phyloP scores from a whole-genome alignment of 2,113 vertebrate species.

The Turnix velox region DNA sequence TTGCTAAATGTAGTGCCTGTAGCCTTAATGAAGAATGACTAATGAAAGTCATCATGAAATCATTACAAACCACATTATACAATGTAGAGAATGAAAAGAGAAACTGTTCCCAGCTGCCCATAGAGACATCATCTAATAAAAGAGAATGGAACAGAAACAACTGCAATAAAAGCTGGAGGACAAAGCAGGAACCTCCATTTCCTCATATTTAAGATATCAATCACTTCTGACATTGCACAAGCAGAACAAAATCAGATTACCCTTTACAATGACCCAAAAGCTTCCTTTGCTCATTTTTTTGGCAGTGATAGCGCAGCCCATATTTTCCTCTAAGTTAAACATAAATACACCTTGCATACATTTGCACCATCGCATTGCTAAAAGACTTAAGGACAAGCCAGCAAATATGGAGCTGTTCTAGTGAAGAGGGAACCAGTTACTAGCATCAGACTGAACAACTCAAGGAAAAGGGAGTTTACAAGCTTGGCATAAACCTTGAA shows the following conservation, averaged over 20 bases:
- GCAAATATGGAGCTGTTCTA: not conserved
- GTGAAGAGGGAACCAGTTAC: not conserved
- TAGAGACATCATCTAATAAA: not conserved
- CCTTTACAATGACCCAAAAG: not conserved
- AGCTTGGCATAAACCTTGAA: not conserved
- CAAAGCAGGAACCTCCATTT: not conserved
- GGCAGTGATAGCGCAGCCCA: not conserved
- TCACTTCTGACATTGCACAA: not conserved
- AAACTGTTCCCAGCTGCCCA: not conserved
- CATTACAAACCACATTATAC: not conserved
- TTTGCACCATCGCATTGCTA: not conserved
- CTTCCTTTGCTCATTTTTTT: not conserved
- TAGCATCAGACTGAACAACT: not conserved
- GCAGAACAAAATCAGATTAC: conserved; percentile 17
- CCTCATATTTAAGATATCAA: conserved; percentile 14
- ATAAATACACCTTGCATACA: not conserved
- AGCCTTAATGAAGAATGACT: not conserved
- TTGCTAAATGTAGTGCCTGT: not conserved
- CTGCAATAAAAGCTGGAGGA: not conserved
- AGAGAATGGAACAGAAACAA: not conserved
- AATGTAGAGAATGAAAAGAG: not conserved
- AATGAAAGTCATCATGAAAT: conserved; percentile 4
- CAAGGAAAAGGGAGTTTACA: not conserved
- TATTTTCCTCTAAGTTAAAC: not conserved
- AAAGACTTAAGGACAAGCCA: not conserved